Percentiles rank a stretch among this genome's conserved stretches.
These are phyloP conservation scores for Oligia fasciuncula DNA, from an alignment of 2,888 invertebrate species.

Conservation along the genomic window DNA sequence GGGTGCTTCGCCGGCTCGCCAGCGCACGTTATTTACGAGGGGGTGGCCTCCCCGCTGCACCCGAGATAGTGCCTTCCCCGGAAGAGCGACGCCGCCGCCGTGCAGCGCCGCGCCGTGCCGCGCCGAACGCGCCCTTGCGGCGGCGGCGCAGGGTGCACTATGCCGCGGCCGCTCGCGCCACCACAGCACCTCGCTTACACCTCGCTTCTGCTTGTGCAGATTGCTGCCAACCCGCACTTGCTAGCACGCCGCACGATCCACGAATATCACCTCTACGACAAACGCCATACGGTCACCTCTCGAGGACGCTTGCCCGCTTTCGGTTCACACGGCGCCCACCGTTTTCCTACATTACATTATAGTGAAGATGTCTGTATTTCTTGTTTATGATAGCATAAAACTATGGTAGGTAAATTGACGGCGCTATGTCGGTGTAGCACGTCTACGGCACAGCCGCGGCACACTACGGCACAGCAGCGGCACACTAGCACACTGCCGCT, in stretches of 20 bases:
- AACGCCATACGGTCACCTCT: slow-evolving; percentile 77
- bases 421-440: slow-evolving; percentile 77
- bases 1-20: slow-evolving; percentile 90
- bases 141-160: slow-evolving; percentile 67
- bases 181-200: slow-evolving; percentile 81
- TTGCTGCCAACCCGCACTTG: slow-evolving; percentile 83
- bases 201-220: slow-evolving; percentile 85
- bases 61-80: slow-evolving; percentile 89
- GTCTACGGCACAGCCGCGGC: slow-evolving; percentile 70
- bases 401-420: slow-evolving; percentile 84
- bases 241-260: slow-evolving; percentile 74
- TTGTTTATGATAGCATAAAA: slow-evolving; percentile 86
- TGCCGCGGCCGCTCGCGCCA: slow-evolving; percentile 67
- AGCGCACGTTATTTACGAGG: slow-evolving; percentile 90
- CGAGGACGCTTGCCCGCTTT: slow-evolving; percentile 73
- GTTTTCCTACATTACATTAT: slow-evolving; percentile 82
- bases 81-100: slow-evolving; percentile 83
- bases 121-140: slow-evolving; percentile 67
- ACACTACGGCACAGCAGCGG: slow-evolving; percentile 60
- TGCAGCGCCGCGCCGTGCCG: slow-evolving; percentile 73
- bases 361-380: slow-evolving; percentile 86
- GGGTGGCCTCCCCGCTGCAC: slow-evolving; percentile 85
- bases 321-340: slow-evolving; percentile 74
- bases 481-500: slow-evolving; percentile 58
- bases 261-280: slow-evolving; percentile 84